Percentiles rank a stretch among this genome's conserved stretches.
Conservation (phyloP, 2,113 vertebrate genomes). For the Scatophagus argus region DNA sequence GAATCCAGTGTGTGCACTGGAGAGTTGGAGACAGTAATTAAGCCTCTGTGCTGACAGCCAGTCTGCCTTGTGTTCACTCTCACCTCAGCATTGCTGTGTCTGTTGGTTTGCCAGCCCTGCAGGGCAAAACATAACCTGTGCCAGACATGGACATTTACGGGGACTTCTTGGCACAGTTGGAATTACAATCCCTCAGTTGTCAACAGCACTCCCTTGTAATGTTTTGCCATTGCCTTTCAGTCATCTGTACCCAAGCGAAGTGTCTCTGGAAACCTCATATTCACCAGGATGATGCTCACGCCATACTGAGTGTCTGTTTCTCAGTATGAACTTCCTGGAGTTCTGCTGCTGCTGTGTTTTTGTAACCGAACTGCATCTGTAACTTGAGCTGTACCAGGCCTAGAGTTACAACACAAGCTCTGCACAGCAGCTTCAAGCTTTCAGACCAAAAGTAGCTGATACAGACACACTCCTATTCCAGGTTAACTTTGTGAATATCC, state of each 20-base stretch:
- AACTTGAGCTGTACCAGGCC: constrained; percentile 48
- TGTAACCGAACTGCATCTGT: constrained; percentile 51
- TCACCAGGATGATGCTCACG: neutral
- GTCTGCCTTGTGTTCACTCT: constrained; percentile 54
- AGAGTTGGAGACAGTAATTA: constrained; percentile 75
- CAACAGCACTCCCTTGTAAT: neutral
- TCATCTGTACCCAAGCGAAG: neutral
- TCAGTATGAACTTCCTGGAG: constrained; percentile 1
- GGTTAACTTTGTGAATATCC: constrained; percentile 24
- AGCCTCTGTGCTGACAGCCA: constrained; percentile 68
- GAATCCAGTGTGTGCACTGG: constrained; percentile 52
- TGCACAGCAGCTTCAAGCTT: constrained; percentile 33
- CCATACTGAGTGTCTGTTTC: neutral
- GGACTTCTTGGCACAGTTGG: neutral
- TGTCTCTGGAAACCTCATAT: neutral
- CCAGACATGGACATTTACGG: constrained; percentile 5
- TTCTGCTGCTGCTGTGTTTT: constrained; percentile 35
- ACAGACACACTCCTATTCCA: constrained; percentile 9
- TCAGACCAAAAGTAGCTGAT: constrained; percentile 51
- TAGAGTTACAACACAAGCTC: constrained; percentile 30
- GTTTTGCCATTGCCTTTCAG: neutral
- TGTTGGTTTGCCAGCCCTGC: constrained; percentile 24
- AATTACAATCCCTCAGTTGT: neutral
- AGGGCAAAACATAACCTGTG: constrained; percentile 17
- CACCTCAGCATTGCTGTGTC: constrained; percentile 58